A percentile compares a stretch with the other conserved stretches of the same genome.
These are phyloP conservation scores for Cichlasoma orientale DNA, from an alignment of 2,797 vertebrate species.

Conservation along the genomic window DNA sequence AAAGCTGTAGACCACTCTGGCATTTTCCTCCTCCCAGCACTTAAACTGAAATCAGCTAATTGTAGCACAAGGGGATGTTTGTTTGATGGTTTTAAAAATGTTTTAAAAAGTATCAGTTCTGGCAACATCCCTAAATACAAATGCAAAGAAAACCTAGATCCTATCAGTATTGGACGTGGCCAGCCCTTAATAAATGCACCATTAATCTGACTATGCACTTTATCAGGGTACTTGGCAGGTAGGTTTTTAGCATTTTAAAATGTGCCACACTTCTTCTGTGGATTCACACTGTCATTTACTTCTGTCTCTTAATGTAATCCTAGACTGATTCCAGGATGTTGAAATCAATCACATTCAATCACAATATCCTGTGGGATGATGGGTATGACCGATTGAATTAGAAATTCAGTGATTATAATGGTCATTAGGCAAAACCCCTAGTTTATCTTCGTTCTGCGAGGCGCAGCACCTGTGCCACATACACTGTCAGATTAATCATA, in stretches of 20 bases:
- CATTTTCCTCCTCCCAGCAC: no score
- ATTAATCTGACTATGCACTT: neutral
- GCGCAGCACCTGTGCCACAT: slow-evolving; percentile 64
- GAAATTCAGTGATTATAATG: slow-evolving; percentile 55
- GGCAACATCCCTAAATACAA: neutral
- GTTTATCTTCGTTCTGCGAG: slow-evolving; percentile 66
- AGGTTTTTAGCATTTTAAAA: neutral
- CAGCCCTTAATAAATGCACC: neutral
- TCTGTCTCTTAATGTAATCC: slow-evolving; percentile 23
- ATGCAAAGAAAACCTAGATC: neutral
- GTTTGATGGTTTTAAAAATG: no score
- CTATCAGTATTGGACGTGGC: neutral
- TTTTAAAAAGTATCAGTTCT: no score
- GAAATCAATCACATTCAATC: slow-evolving; percentile 31
- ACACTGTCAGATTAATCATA: slow-evolving; percentile 66
- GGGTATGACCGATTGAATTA: slow-evolving; percentile 59
- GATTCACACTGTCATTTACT: slow-evolving; percentile 3
- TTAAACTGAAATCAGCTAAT: no score
- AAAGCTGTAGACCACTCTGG: no score
- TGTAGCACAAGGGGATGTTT: no score
- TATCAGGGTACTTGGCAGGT: neutral
- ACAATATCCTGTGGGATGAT: slow-evolving; percentile 32
- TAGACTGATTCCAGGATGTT: slow-evolving; percentile 4
- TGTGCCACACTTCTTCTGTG: neutral
- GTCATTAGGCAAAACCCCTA: slow-evolving; percentile 45